Evolutionary conservation across 30 jellyfish, hydroid and myxozoan genomes (phyloP).

Genomic region (Nemopilema nomurai): DNA sequence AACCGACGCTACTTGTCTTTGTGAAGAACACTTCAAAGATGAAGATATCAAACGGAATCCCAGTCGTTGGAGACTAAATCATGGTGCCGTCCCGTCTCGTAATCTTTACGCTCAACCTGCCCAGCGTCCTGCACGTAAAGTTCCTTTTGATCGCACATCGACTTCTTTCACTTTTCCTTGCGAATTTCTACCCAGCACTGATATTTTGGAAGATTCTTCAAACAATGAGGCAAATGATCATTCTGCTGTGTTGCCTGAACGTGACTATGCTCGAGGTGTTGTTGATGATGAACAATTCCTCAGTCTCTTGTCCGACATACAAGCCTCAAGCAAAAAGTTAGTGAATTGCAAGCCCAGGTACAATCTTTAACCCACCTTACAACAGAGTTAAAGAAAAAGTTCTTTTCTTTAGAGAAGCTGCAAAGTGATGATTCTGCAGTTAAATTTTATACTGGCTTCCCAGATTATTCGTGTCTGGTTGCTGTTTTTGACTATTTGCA

Average conservation of each 20-base stretch:
- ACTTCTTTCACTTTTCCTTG: not conserved
- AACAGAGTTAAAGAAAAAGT: not conserved
- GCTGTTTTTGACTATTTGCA: not conserved
- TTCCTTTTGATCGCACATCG: not conserved
- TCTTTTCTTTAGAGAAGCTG: not conserved
- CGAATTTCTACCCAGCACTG: not conserved
- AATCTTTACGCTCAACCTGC: not conserved
- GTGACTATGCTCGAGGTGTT: not conserved
- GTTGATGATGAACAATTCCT: not conserved
- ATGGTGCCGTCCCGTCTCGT: not conserved
- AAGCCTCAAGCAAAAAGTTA: not conserved
- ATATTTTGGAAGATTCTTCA: not conserved
- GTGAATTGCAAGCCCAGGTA: not conserved
- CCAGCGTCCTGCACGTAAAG: not conserved
- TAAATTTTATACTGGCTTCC: not conserved
- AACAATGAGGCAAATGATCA: not conserved
- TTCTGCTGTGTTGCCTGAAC: not conserved
- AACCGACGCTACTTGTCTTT: conserved; percentile 17
- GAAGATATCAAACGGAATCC: not conserved
- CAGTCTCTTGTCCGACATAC: not conserved
- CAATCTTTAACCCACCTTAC: not conserved
- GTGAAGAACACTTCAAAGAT: conserved; percentile 2
- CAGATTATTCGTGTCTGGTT: not conserved
- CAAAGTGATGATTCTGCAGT: not conserved
- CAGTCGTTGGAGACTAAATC: not conserved